These are phyloP conservation scores for Trissolcus brochymenae DNA, from an alignment of 2,888 invertebrate species.

Conservation along the genomic window DNA sequence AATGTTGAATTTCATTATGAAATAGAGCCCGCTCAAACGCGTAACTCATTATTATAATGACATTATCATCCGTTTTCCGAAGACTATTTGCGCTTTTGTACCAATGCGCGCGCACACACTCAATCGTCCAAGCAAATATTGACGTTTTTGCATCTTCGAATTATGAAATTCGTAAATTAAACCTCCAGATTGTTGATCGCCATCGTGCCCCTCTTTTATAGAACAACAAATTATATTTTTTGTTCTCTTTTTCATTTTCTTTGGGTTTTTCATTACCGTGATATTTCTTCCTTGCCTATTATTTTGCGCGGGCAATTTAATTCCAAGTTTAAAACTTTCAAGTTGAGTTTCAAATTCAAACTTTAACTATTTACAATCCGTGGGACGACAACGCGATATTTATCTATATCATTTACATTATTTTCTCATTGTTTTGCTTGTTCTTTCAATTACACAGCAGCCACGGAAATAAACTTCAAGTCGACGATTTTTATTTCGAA, in stretches of 20 bases:
- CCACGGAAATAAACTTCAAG: conserved; percentile 28
- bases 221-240: no score
- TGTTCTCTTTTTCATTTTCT: conserved; percentile 6
- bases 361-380: conserved; percentile 39
- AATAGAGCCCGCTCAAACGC: conserved; percentile 38
- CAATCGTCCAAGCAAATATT: conserved; percentile 48
- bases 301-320: conserved; percentile 31
- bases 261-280: conserved; percentile 5
- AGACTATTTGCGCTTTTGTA: conserved; percentile 31
- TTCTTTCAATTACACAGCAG: conserved; percentile 48
- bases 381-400: conserved; percentile 39
- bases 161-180: conserved; percentile 40
- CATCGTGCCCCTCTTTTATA: background rate
- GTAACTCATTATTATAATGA: conserved; percentile 56
- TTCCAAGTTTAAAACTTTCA: conserved; percentile 34
- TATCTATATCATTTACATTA: conserved; percentile 55
- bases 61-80: conserved; percentile 44
- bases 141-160: conserved; percentile 39
- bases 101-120: conserved; percentile 7
- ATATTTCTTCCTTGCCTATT: conserved; percentile 12
- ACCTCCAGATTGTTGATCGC: conserved; percentile 6
- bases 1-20: conserved; percentile 57
- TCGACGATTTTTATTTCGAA: conserved; percentile 37
- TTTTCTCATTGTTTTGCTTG: conserved; percentile 43
- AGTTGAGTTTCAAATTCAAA: conserved; percentile 41